Evolutionary conservation across 2,888 invertebrate genomes (phyloP).

Genomic region (Cantharis flavilabris): DNA sequence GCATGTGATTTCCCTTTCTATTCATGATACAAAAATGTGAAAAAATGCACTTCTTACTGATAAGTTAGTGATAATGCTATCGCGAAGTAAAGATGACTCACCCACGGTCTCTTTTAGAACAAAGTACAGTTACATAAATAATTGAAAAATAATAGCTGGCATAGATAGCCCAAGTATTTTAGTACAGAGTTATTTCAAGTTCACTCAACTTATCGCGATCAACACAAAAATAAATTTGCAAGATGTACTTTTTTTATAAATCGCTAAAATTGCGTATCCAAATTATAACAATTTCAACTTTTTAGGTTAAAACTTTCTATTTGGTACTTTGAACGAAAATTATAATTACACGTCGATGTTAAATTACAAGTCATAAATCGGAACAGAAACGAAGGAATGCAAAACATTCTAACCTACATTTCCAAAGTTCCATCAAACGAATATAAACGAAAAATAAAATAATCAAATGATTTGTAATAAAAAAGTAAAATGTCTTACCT

Average conservation of each 20-base stretch:
- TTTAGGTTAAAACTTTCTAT: neutral
- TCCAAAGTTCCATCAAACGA: neutral
- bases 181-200: neutral
- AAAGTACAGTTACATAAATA: constrained; percentile 1
- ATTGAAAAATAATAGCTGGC: neutral
- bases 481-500: neutral
- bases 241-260: neutral
- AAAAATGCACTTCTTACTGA: neutral
- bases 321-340: neutral
- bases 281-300: neutral
- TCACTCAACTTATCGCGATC: neutral
- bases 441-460: neutral
- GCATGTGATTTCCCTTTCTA: neutral
- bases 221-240: neutral
- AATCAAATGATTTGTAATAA: neutral
- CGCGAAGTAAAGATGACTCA: neutral
- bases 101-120: neutral
- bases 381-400: neutral
- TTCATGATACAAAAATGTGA: neutral
- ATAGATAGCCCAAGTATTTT: neutral
- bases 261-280: neutral
- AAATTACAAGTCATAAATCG: neutral
- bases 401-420: neutral
- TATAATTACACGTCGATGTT: neutral
- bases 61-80: neutral